Base-by-base conservation (phyloP, 2,797 vertebrate genomes). In the Knipowitschia caucasica region DNA sequence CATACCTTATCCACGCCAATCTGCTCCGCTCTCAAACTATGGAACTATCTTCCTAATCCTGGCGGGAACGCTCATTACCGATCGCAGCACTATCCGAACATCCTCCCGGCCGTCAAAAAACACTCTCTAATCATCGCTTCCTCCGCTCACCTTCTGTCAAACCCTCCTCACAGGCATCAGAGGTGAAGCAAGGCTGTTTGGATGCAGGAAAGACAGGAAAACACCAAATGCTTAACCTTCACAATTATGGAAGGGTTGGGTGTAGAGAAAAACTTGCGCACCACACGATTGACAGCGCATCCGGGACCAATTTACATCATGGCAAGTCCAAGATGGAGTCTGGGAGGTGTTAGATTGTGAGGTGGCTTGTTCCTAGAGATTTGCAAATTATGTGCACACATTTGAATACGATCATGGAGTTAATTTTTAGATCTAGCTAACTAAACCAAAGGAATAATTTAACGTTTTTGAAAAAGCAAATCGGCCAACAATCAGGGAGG, bases 301-400 rank as follows among this genome's bases (percentile, higher is more conserved):
- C 69, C 18, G 77, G 77, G 78, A 83, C 69, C 80, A 84, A 74
- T 86, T 83, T 82, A 75, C 71, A 82, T 80, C 74, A 63, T 65
- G 78, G 80, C 78, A 64, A 63, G 53, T 59, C 68, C 73, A 62
- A 69, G 77, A 77, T 76, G 74, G 65, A 73, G 69, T 71, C 69
- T 81, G 53, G 4, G 73, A 82, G 77, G 81, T 68, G 76, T 82
- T 75, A 75, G 68, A 83, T 80, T 77, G 79, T 75, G 63, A 79
- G 75, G 67, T 71, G 80, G 81, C 69, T 77, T 51, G 67, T 65
- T 40, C 51, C 20, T 62, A 80, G 67, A 56, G 15, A 17, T 68
- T 59, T 59, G 50, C 79, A 44, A 83, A 75, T 72, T 51, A 76
- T 75, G 69, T 57, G 69, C 68, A 76, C 69, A 76, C 75, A 80